A percentile compares a stretch with the other conserved stretches of the same genome.
These are phyloP conservation scores for Battus philenor DNA, from an alignment of 1,140 invertebrate genomes.

Conservation along the genomic window DNA sequence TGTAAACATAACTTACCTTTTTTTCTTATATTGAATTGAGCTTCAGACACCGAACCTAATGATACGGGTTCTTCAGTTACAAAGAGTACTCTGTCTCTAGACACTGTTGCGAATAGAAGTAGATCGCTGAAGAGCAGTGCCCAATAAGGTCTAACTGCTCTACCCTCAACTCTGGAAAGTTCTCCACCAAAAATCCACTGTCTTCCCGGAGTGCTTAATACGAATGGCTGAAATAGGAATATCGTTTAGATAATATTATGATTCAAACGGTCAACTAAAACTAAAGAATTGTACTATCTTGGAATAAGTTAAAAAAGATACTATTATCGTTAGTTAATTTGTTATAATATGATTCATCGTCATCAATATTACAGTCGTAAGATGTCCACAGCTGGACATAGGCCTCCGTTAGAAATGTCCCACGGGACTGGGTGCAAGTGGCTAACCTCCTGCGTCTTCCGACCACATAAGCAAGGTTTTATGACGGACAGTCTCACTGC, in stretches of 20 bases:
- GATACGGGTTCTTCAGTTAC: slow-evolving; percentile 90
- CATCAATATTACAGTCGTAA: too few species aligned
- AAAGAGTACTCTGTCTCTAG: slow-evolving; percentile 88
- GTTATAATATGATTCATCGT: too few species aligned
- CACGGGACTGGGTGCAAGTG: too few species aligned
- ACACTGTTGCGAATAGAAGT: slow-evolving; percentile 89
- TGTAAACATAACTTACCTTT: slow-evolving; percentile 78
- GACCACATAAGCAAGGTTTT: too few species aligned
- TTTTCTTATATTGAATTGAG: slow-evolving; percentile 89
- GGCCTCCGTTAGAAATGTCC: too few species aligned
- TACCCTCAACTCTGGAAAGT: slow-evolving; percentile 86
- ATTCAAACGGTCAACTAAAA: not conserved
- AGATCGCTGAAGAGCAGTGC: slow-evolving; percentile 89
- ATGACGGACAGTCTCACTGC: too few species aligned
- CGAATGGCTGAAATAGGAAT: slow-evolving; percentile 80
- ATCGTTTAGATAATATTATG: too few species aligned
- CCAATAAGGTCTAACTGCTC: slow-evolving; percentile 88
- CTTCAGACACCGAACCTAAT: slow-evolving; percentile 85
- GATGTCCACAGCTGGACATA: too few species aligned
- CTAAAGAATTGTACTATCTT: too few species aligned
- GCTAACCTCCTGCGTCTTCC: too few species aligned
- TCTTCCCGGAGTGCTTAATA: slow-evolving; percentile 85
- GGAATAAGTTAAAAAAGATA: too few species aligned
- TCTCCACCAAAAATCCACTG: slow-evolving; percentile 93
- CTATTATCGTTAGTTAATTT: too few species aligned